Percentiles rank a stretch among this genome's conserved stretches.
Conservation (phyloP, 35 echinoderm and acorn worm genomes). For the Lytechinus variegatus region DNA sequence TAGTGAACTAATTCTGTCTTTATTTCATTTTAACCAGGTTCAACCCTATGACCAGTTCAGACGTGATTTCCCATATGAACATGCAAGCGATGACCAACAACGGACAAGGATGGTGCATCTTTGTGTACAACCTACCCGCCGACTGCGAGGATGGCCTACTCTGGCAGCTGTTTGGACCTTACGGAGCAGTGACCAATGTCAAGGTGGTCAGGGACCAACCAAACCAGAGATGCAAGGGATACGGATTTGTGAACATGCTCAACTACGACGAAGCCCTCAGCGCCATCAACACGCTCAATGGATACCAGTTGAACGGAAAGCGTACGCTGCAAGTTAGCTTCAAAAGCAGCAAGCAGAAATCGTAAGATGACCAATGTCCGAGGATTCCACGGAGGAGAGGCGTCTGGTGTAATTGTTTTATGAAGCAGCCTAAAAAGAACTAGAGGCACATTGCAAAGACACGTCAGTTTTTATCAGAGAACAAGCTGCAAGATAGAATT, state of each 20-base stretch:
- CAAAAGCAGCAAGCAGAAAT: slow-evolving; percentile 91
- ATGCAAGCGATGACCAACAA: slow-evolving; percentile 96
- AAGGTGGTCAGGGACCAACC: slow-evolving; percentile 95
- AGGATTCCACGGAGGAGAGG: background rate
- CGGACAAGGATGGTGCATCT: slow-evolving; percentile 96
- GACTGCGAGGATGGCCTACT: slow-evolving; percentile 94
- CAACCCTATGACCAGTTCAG: slow-evolving; percentile 67
- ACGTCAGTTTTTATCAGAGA: slow-evolving; percentile 3
- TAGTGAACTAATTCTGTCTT: background rate
- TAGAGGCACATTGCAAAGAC: slow-evolving; percentile 23
- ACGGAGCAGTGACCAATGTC: slow-evolving; percentile 93
- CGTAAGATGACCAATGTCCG: slow-evolving; percentile 1
- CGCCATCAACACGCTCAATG: slow-evolving; percentile 88
- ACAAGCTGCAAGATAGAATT: slow-evolving; percentile 36
- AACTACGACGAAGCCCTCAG: slow-evolving; percentile 97
- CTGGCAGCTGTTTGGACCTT: slow-evolving; percentile 97
- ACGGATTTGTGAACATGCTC: slow-evolving; percentile 98
- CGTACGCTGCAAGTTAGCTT: slow-evolving; percentile 96
- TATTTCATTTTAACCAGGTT: slow-evolving; percentile 56
- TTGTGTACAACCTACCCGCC: slow-evolving; percentile 95
- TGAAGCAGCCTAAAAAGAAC: slow-evolving; percentile 36
- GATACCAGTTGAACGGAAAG: slow-evolving; percentile 81
- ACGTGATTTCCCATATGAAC: slow-evolving; percentile 84
- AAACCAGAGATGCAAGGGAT: slow-evolving; percentile 95
- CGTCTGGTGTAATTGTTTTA: slow-evolving; percentile 3